These are phyloP conservation scores for Epirrhoe alternata DNA, from an alignment of 2,888 invertebrate genomes.

Conservation along the genomic window DNA sequence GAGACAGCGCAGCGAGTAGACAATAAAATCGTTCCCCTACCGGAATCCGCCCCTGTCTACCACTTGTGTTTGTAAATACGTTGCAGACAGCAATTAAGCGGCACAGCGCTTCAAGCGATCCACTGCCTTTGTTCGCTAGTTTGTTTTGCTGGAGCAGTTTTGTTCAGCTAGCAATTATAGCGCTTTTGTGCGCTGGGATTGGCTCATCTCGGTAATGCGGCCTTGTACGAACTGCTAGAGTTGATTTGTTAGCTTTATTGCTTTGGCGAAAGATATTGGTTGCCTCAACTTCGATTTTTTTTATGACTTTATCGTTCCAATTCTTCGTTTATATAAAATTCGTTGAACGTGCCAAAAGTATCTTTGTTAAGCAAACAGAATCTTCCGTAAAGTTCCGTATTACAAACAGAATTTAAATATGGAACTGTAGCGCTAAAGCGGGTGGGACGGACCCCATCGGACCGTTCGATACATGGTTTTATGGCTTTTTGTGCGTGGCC, in stretches of 20 bases:
- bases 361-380: neutral
- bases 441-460: conserved; percentile 25
- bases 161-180: conserved; percentile 31
- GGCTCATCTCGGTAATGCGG: conserved; percentile 28
- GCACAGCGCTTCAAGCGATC: conserved; percentile 31
- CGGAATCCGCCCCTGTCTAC: conserved; percentile 27
- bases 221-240: conserved; percentile 20
- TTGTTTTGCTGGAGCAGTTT: conserved; percentile 29
- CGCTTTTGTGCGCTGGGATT: conserved; percentile 32
- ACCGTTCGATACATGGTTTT: conserved; percentile 55
- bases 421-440: conserved; percentile 13
- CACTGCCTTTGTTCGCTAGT: conserved; percentile 28
- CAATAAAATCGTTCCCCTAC: conserved; percentile 20
- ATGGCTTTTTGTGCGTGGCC: conserved; percentile 60
- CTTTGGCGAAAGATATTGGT: conserved; percentile 8
- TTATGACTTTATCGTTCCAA: conserved; percentile 13
- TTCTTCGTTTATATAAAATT: conserved; percentile 6
- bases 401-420: conserved; percentile 3
- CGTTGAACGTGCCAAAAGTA: neutral
- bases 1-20: conserved; percentile 11
- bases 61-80: conserved; percentile 48
- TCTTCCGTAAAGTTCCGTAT: too few species aligned
- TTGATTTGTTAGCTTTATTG: conserved; percentile 7
- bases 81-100: conserved; percentile 43
- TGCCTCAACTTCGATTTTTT: conserved; percentile 4